These are phyloP conservation scores for Pocillopora verrucosa DNA, from an alignment of 64 coral and sea anemone species.

Conservation along the genomic window DNA sequence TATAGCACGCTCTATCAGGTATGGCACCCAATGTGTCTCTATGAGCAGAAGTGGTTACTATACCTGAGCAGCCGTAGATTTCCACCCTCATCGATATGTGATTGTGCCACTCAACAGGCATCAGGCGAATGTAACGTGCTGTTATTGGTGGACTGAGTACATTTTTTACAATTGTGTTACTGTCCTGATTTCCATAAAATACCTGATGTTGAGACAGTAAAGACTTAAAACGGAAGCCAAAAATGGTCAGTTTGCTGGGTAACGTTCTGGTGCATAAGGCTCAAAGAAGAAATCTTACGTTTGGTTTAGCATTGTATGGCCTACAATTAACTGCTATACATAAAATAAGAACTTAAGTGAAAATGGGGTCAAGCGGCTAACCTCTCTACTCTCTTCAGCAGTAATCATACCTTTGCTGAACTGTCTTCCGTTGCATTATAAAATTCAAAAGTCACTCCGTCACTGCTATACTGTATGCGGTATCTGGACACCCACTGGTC, in stretches of 20 bases:
- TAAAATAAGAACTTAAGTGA: no score
- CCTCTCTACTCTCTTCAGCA: not conserved
- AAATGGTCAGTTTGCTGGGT: not conserved
- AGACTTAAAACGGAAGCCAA: not conserved
- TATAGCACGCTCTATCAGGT: no score
- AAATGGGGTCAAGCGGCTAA: no score
- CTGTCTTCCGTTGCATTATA: not conserved
- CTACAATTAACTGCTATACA: not conserved
- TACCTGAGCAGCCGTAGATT: constrained; percentile 24
- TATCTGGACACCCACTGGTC: constrained; percentile 69
- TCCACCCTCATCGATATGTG: constrained; percentile 38
- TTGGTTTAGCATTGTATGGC: not conserved
- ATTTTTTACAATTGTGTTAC: not conserved
- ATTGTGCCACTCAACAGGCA: not conserved
- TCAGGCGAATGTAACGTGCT: constrained; percentile 13
- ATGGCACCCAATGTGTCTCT: no score
- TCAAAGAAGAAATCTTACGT: no score
- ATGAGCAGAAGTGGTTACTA: not conserved
- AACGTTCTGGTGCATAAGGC: not conserved
- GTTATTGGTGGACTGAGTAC: not conserved
- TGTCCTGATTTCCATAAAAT: constrained; percentile 28
- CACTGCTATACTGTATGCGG: constrained; percentile 47
- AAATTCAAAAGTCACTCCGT: constrained; percentile 37
- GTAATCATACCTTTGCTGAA: not conserved
- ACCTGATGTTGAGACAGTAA: not conserved